These are phyloP conservation scores for Ceraclea dissimilis DNA, from an alignment of 2,888 invertebrate species.

Conservation along the genomic window DNA sequence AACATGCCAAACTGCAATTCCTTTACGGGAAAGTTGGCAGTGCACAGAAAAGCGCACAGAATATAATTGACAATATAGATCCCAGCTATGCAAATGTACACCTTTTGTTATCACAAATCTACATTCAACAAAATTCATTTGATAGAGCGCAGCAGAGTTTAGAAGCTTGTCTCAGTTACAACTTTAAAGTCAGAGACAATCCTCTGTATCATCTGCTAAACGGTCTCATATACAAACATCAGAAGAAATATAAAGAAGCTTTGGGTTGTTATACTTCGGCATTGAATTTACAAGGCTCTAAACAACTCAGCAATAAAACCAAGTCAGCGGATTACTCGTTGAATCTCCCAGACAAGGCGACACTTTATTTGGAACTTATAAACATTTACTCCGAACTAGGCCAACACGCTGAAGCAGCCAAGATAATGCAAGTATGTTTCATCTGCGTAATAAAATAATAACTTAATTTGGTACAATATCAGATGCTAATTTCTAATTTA, in stretches of 20 bases:
- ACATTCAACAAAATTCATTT: conserved; percentile 61
- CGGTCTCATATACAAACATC: conserved; percentile 74
- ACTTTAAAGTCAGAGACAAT: conserved; percentile 87
- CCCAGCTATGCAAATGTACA: conserved; percentile 78
- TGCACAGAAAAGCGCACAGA: conserved; percentile 64
- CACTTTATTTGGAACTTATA: conserved; percentile 80
- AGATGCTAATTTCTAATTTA: not conserved
- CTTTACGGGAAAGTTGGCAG: conserved; percentile 67
- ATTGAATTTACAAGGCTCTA: conserved; percentile 56
- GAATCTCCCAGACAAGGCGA: conserved; percentile 69
- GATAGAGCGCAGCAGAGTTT: conserved; percentile 77
- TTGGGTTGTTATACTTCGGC: conserved; percentile 70
- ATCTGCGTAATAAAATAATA: too few relatives aligned
- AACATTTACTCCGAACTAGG: conserved; percentile 63
- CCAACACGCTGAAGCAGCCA: conserved; percentile 71
- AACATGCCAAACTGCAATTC: conserved; percentile 74
- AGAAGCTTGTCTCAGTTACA: conserved; percentile 84
- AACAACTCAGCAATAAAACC: conserved; percentile 34
- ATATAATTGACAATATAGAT: conserved; percentile 65
- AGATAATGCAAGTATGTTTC: conserved; percentile 62
- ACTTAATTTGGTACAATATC: not conserved
- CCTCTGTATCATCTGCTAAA: conserved; percentile 83
- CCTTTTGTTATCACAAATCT: conserved; percentile 78
- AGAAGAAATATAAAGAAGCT: conserved; percentile 62
- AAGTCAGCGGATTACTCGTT: conserved; percentile 41